Base-by-base conservation (phyloP, 64 coral and sea anemone species). In the Actinia tenebrosa region DNA sequence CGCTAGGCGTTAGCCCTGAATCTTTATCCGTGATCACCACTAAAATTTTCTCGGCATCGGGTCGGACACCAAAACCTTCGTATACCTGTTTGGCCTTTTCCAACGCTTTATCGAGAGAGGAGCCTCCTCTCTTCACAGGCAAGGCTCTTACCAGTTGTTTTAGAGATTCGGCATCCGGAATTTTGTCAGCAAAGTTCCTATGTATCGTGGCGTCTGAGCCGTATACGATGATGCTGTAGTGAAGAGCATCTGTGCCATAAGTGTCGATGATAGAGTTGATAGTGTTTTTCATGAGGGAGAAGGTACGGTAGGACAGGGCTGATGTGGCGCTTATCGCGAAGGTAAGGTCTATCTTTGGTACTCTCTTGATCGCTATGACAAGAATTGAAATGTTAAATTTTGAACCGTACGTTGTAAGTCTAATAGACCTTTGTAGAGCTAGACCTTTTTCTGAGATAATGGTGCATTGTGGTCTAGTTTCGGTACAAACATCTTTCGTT, bases 141-240 rank as follows among this genome's bases (percentile, higher is more conserved):
- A 85, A 55, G 3, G 83, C 83, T 0, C 60, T 64, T 16, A 85
- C 60, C 7, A 37, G 16, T 45, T 16, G 30, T n/a, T 59, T 85
- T 3, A 85, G 56, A 25, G 53, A 59, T 26, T 85, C 83, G 2
- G 53, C 17, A 43, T 58, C 53, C 0, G 56, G 83, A 3, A 85
- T 54, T 58, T 64, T 16, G n/a, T 58, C 83, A 7, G 14, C 52
- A 45, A 85, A 85, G 30, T 85, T 26, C 27, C 83, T 7, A 1
- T 85, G n/a, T 22, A 46, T 90, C 37, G 91, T 88, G 19, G 88
- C 91, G 16, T 80, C 53, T n/a, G 80, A 87, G 13, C 91, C 91
- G 55, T 88, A 96, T 4, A 96, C 94, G 13, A 96, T 66, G 45
- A 96, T 53, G 2, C 94, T 89, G 79, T 96, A 96, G 43, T 93